Conservation (phyloP, 2,113 vertebrate genomes). For the Ahaetulla prasina region DNA sequence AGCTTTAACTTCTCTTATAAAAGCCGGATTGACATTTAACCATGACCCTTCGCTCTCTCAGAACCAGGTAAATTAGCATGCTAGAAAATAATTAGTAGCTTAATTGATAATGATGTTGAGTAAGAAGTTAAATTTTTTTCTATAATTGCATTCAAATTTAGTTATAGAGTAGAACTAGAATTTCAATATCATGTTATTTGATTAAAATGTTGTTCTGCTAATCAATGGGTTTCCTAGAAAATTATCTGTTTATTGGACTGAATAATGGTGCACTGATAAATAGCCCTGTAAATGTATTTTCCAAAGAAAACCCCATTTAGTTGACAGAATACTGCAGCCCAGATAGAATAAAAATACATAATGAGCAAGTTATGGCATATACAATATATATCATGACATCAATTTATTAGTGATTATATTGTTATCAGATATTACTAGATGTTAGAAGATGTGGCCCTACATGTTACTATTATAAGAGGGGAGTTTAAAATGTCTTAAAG, state of each 20-base stretch:
- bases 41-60: constrained; percentile 90
- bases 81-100: constrained; percentile 5
- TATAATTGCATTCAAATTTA: background rate
- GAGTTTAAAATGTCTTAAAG: background rate
- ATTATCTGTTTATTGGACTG: background rate
- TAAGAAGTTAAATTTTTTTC: background rate
- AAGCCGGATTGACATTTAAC: constrained; percentile 88
- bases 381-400: background rate
- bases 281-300: background rate
- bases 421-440: background rate
- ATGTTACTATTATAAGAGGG: background rate
- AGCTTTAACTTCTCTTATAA: constrained; percentile 94
- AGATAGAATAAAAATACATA: background rate
- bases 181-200: background rate
- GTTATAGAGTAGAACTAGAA: background rate
- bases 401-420: background rate
- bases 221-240: background rate
- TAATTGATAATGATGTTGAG: background rate
- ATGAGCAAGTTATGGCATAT: background rate
- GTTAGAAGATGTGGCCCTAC: background rate
- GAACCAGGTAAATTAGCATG: constrained; percentile 83
- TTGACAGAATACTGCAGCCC: background rate
- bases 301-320: background rate
- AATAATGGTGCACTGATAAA: background rate
- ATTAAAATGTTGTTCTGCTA: background rate